Base-by-base conservation (phyloP, 2,888 invertebrate genomes). In the Synergus umbraculus region DNA sequence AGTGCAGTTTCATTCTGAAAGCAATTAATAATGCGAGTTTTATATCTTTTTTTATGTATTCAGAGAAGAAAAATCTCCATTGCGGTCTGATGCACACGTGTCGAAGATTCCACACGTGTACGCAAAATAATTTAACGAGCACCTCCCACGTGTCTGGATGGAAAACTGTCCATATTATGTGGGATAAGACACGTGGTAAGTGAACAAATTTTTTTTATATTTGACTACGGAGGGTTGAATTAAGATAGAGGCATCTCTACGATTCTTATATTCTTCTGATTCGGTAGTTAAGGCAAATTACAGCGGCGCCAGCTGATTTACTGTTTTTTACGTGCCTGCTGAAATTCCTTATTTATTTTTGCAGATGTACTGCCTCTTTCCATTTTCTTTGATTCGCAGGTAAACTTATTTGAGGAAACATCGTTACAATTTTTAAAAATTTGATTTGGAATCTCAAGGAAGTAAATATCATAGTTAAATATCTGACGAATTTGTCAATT, bases 101-200 rank as follows among this genome's bases (percentile, higher is more conserved):
- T 46, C 13, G 10, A 46, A 22, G 43, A 67, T 44, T 22, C 22
- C 18, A 13, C 44, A 46, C 67, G 44, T 46, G 44, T 67, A 44
- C 67, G 43, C 9, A 69, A 46, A 18, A 69, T 69, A 69, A 69
- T 69, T 49, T 69, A 69, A 69, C 69, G 3, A 29, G 29, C 29
- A 49, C 69, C 46, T 69, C 69, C 69, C 49, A 69, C 69, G 2
- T 69, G 69, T 69, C 69, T 69, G 69, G 69, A 37, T 69, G 9
- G 49, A 69, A 69, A 69, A 29, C 46, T 69, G 69, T 49, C 69
- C 29, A 69, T 69, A 69, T 69, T 69, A 69, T 69, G 15, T 29
- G 44, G 69, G 37, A n/a, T 69, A 69, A 49, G 69, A 37, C 69
- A 54, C 69, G 69, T 69, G 69, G 69, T 69, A 54, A 29, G 37